Evolutionary conservation across 1,140 invertebrate genomes (phyloP).

Genomic region (Platyscapa corneri): DNA sequence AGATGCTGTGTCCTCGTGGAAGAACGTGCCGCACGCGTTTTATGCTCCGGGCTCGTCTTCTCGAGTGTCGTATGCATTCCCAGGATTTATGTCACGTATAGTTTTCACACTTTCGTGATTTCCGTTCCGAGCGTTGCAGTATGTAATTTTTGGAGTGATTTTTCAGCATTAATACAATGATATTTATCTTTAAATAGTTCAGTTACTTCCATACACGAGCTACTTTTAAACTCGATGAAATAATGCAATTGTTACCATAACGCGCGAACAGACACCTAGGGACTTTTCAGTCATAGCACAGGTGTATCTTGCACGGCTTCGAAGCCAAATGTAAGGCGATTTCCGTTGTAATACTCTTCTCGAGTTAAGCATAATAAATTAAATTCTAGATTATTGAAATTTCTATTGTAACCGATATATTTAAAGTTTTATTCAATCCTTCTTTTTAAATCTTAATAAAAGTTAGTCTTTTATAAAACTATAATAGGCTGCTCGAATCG

Average conservation of each 20-base stretch:
- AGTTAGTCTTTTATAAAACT: too few relatives aligned
- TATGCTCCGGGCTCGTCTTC: neutral
- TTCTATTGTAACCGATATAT: too few relatives aligned
- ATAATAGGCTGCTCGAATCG: too few relatives aligned
- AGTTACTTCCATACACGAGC: too few relatives aligned
- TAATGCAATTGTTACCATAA: neutral
- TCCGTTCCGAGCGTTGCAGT: neutral
- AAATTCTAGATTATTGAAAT: too few relatives aligned
- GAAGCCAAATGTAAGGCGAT: slow-evolving; percentile 24
- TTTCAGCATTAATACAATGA: neutral
- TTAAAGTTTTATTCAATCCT: too few relatives aligned
- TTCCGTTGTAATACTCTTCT: slow-evolving; percentile 3
- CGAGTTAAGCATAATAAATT: too few relatives aligned
- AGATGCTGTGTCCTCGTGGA: neutral
- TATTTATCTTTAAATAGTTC: too few relatives aligned
- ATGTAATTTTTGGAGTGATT: neutral
- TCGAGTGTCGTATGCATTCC: neutral
- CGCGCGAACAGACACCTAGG: neutral
- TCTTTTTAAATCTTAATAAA: too few relatives aligned
- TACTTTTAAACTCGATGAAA: neutral
- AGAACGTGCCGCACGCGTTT: slow-evolving; percentile 16
- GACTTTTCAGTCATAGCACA: neutral
- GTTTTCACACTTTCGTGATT: slow-evolving; percentile 14
- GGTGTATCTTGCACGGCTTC: slow-evolving; percentile 38
- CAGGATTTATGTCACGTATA: neutral